phyloP scores from a whole-genome alignment of 2,113 vertebrate genomes.

The Nyctibius bracteatus region DNA sequence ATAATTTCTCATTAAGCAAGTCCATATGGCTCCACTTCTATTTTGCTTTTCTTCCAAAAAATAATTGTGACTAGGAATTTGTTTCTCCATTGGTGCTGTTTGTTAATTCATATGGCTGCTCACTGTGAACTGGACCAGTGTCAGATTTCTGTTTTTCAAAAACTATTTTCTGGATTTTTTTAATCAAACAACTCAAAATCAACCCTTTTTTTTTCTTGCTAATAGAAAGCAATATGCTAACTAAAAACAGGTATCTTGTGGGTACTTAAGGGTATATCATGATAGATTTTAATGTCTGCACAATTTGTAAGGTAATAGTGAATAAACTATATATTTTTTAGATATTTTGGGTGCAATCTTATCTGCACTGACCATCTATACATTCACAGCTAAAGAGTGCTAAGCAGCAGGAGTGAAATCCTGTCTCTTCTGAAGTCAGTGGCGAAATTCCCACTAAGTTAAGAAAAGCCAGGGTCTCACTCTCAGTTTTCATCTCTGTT shows the following conservation, averaged over 20 bases:
- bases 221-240: not conserved
- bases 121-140: constrained; percentile 12
- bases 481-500: not conserved
- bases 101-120: constrained; percentile 33
- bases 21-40: constrained; percentile 38
- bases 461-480: not conserved
- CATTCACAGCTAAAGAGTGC: not conserved
- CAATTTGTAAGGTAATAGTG: not conserved
- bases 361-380: not conserved
- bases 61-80: constrained; percentile 33
- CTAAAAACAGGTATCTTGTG: not conserved
- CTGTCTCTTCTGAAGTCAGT: not conserved
- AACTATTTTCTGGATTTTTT: not conserved
- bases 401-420: not conserved
- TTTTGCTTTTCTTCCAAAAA: constrained; percentile 43
- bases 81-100: constrained; percentile 28
- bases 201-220: not conserved
- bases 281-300: not conserved
- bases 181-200: not conserved
- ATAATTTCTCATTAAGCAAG: constrained; percentile 43
- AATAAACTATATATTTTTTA: not conserved
- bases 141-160: not conserved
- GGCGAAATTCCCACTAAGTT: rapidly evolving
- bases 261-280: not conserved
- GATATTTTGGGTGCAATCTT: not conserved